These are phyloP conservation scores for Anisognathus igniventris DNA, from an alignment of 2,797 vertebrate species.

Conservation along the genomic window DNA sequence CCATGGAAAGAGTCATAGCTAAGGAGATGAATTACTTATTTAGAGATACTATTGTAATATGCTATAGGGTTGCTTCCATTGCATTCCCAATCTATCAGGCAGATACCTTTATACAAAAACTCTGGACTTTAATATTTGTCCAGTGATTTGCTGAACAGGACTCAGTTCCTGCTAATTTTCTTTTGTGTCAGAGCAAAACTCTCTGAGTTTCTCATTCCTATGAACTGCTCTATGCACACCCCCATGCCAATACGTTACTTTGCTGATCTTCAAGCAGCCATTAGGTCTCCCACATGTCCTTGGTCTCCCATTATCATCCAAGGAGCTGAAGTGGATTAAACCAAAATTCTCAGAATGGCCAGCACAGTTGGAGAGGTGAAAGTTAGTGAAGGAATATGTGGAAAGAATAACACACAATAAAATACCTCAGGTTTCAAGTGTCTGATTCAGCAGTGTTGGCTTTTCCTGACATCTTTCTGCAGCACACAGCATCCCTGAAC, in stretches of 20 bases:
- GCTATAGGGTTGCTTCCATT: not conserved
- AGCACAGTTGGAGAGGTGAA: not conserved
- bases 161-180: not conserved
- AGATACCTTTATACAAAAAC: not conserved
- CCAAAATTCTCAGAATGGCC: not conserved
- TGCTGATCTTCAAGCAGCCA: not conserved
- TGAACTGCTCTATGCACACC: not conserved
- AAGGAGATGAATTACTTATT: not conserved
- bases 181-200: not conserved
- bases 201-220: not conserved
- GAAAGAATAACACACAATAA: not conserved
- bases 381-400: not conserved
- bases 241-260: rapidly evolving
- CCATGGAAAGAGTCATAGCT: not conserved
- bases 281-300: not conserved
- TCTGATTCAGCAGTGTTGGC: not conserved
- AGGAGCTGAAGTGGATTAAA: not conserved
- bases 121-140: not conserved
- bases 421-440: not conserved
- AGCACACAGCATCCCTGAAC: not conserved
- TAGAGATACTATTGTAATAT: not conserved
- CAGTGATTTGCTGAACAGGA: not conserved
- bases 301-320: not conserved
- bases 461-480: not conserved
- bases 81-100: not conserved